Evolutionary conservation across 2,888 invertebrate species (phyloP).

Genomic region (Hyppa rectilinea): DNA sequence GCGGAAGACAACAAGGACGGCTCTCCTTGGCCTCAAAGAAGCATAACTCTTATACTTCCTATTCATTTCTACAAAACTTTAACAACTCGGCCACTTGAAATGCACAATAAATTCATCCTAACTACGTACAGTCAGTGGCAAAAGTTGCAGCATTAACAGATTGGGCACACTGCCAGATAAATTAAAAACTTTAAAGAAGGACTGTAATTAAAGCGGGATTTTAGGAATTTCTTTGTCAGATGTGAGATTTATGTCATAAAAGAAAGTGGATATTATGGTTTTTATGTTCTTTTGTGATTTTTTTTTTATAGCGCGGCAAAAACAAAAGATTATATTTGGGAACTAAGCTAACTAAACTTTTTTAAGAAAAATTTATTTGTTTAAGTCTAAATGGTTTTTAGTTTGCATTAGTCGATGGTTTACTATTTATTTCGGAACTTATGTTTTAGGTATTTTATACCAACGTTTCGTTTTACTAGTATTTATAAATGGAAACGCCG

Average conservation of each 20-base stretch:
- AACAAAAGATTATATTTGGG: too few relatives aligned
- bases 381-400: too few relatives aligned
- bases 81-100: slow-evolving; percentile 39
- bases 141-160: slow-evolving; percentile 56
- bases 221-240: slow-evolving; percentile 27
- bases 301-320: too few relatives aligned
- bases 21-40: neutral
- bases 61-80: slow-evolving; percentile 53
- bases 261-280: slow-evolving; percentile 3
- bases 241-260: slow-evolving; percentile 21
- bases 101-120: slow-evolving; percentile 52
- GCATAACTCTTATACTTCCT: slow-evolving; percentile 6
- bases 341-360: too few relatives aligned
- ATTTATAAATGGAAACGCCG: too few relatives aligned
- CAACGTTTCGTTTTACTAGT: too few relatives aligned
- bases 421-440: too few relatives aligned
- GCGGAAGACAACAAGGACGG: slow-evolving; percentile 12
- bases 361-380: too few relatives aligned
- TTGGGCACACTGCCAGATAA: slow-evolving; percentile 60
- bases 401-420: too few relatives aligned
- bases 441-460: too few relatives aligned
- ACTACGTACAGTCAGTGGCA: slow-evolving; percentile 43
- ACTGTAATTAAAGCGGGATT: slow-evolving; percentile 53
- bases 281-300: slow-evolving; percentile 8
- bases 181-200: slow-evolving; percentile 60